Evolutionary conservation across 2,888 invertebrate species (phyloP), one percentile per base, ranked within the genome.

Genomic region (Apamea crenata): DNA sequence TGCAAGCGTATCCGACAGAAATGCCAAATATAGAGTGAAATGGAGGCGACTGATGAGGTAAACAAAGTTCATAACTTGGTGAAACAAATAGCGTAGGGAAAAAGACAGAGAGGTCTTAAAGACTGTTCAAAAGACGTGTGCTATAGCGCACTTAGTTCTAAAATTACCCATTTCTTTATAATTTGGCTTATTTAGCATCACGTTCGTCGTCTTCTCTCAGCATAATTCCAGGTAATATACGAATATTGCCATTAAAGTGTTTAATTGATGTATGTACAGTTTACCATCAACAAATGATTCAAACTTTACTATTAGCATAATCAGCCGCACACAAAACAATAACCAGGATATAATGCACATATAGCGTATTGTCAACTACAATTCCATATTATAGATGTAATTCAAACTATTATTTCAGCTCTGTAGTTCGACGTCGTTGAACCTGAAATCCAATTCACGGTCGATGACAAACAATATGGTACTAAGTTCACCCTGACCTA

Each of bases 361-460:
- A 40, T 65, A 36, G 59, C 36, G 4, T 36, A 67, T 71, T 71
- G 25, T 53, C 50, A 70, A 71, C 47, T 61, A 16, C 16, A 70
- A 63, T 59, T n/a, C 10, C 25, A 14, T 32, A 72, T 32, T 16
- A n/a, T n/a, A n/a, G 1, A 44, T 61, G 12, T 73, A 44, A 82
- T 80, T 56, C 65, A 36, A 59, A 77, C 36, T 74, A 74, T 72
- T 72, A 66, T 70, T 76, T 63, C 32, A 77, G 71, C 8, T 56
- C 44, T 14, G 32, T 61, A 14, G 56, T 72, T 80, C 81, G 78
- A 69, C 78, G 80, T 56, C 88, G 78, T 83, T 89, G 88, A 88
- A 91, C 89, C 86, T 89, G 89, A 84, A 83, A 89, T 83, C 82
- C 75, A 86, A 90, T 92, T 91, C 89, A 90, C 89, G 76, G 76